Conservation (phyloP, 2,888 invertebrate genomes). For the Polyploca ridens region DNA sequence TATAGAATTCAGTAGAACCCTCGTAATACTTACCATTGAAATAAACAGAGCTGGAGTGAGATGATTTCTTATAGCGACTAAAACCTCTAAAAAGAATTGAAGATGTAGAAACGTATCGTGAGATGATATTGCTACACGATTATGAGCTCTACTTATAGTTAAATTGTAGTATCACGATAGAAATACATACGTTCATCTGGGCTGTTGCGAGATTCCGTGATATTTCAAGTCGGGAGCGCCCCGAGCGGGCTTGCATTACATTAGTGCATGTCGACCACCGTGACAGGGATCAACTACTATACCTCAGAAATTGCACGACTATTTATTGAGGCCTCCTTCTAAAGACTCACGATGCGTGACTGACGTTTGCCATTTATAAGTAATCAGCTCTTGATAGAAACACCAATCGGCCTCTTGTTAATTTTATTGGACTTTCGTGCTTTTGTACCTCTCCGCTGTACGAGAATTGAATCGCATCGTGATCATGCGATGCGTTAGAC, state of each 20-base stretch:
- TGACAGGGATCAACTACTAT: slow-evolving; percentile 53
- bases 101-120: not conserved
- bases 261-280: slow-evolving; percentile 69
- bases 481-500: slow-evolving; percentile 3
- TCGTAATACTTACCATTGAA: slow-evolving; percentile 13
- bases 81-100: not conserved
- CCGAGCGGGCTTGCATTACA: slow-evolving; percentile 67
- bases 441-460: slow-evolving; percentile 9
- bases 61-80: not conserved
- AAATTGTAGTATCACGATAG: slow-evolving; percentile 36
- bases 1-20: not conserved
- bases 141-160: slow-evolving; percentile 27
- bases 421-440: slow-evolving; percentile 14
- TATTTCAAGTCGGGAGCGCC: slow-evolving; percentile 76
- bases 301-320: slow-evolving; percentile 54
- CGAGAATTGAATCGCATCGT: slow-evolving; percentile 8
- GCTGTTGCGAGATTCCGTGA: slow-evolving; percentile 65
- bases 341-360: slow-evolving; percentile 49
- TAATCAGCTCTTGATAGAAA: slow-evolving; percentile 51
- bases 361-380: slow-evolving; percentile 59
- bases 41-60: slow-evolving; percentile 14
- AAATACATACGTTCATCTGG: slow-evolving; percentile 59
- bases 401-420: slow-evolving; percentile 38
- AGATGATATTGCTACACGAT: slow-evolving; percentile 10
- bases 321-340: slow-evolving; percentile 59